Base-by-base conservation (phyloP, 2,797 vertebrate species). In the Pseudomugil tenellus region DNA sequence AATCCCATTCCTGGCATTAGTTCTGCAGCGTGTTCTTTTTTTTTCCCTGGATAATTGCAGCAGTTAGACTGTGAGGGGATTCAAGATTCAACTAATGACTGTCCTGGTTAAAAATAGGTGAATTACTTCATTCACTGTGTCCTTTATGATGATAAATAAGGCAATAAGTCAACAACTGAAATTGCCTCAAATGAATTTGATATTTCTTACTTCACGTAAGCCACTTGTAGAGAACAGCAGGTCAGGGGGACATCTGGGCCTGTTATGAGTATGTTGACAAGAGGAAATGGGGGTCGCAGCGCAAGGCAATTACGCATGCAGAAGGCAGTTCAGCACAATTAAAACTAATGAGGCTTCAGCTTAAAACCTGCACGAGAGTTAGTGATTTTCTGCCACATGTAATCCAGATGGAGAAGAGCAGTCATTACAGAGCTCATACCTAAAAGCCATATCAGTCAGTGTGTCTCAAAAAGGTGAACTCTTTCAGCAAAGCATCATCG, bases 281-380 rank as follows among this genome's bases (percentile, higher is more conserved):
- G 85, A 91, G 89, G 92, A 90, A 91, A 88, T 89, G 89, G 77
- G 86, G 91, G 87, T 89, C 86, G 88, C 62, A 77, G 84, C 57
- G 19, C 91, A 87, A 77, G 86, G 86, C 85, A 92, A 91, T 92
- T 90, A 89, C 61, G 80, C 89, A 83, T 77, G 80, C 85, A 91
- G 84, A 83, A 87, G 84, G 87, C 80, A 87, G 87, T 86, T 86
- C 55, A 58, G 85, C 72, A 88, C 83, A 85, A 91, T 93, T 91
- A 93, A 92, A 93, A 88, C 87, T 91, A 94, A 92, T 87, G 92
- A 92, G 88, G 80, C 88, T 89, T 88, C 85, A 82, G 83, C 76
- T 76, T 86, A 87, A 87, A 87, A 88, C 85, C 87, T 86, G 84
- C 85, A 81, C 76, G 76, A 53, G 66, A 80, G 76, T 83, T 75